phyloP scores from a whole-genome alignment of 2,797 vertebrate genomes.

The Alectoris magna region DNA sequence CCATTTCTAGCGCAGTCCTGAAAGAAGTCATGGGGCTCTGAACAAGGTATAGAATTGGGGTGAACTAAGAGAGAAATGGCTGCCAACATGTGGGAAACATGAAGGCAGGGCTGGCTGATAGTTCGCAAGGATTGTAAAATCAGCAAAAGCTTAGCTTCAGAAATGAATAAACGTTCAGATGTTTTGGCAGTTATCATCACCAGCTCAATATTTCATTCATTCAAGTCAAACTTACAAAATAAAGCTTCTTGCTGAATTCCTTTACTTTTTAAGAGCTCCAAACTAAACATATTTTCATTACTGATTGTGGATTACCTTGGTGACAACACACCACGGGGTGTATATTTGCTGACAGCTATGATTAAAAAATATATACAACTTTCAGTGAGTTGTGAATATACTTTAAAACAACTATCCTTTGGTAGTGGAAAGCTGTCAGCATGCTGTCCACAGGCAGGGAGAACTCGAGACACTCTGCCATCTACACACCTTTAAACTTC shows the following conservation, averaged over 20 bases:
- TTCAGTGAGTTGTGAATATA: not conserved
- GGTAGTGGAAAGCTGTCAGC: not conserved
- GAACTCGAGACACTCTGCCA: not conserved
- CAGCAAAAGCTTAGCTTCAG: not conserved
- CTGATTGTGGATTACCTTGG: not conserved
- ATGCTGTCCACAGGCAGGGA: not conserved
- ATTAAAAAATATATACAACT: not conserved
- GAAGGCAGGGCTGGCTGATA: not conserved
- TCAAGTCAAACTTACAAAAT: not conserved
- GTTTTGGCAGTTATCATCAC: not conserved
- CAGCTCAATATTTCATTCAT: not conserved
- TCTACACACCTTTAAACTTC: not conserved
- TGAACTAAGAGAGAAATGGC: not conserved
- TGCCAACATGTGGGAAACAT: not conserved
- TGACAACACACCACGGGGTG: not conserved
- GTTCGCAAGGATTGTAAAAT: not conserved
- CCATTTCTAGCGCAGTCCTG: not conserved
- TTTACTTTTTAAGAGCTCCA: not conserved
- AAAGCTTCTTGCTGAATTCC: not conserved
- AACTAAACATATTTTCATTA: not conserved
- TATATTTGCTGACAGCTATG: not conserved
- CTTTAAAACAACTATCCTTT: not conserved
- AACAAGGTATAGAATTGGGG: not conserved
- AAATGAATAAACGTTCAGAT: not conserved
- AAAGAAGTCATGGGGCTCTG: not conserved